Conservation (phyloP, 2,113 vertebrate genomes). For the Aptenodytes forsteri region DNA sequence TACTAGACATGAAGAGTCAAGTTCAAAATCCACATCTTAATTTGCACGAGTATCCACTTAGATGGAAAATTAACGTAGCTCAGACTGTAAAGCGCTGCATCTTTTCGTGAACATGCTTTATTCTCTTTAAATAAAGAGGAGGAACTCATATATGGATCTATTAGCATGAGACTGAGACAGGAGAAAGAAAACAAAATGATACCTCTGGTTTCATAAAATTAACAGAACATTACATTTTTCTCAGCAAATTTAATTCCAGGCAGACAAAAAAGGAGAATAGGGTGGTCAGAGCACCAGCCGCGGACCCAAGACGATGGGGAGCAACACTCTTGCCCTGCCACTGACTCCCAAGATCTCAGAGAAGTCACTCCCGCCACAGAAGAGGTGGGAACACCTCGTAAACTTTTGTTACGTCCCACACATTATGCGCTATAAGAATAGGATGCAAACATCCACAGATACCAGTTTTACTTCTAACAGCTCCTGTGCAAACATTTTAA, state of each 20-base stretch:
- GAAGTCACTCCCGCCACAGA: neutral
- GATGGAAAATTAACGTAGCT: neutral
- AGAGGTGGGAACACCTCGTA: neutral
- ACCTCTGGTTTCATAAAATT: neutral
- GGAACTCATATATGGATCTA: neutral
- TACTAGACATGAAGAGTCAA: neutral
- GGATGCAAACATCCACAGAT: neutral
- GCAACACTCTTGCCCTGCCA: neutral
- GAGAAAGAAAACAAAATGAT: neutral
- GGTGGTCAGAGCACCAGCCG: neutral
- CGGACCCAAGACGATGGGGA: neutral
- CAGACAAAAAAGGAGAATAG: neutral
- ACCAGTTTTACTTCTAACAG: neutral
- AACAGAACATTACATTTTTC: neutral
- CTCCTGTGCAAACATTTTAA: neutral
- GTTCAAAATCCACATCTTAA: neutral
- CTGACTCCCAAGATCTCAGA: neutral
- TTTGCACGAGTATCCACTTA: neutral
- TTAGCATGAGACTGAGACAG: neutral
- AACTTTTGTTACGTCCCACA: neutral
- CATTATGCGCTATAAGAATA: neutral
- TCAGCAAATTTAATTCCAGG: neutral
- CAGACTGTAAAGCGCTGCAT: neutral
- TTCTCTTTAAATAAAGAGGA: neutral
- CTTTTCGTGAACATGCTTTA: neutral